Percentiles rank a stretch among this genome's conserved stretches.
phyloP scores from a whole-genome alignment of 2,888 invertebrate genomes.

The Neoascia interrupta region DNA sequence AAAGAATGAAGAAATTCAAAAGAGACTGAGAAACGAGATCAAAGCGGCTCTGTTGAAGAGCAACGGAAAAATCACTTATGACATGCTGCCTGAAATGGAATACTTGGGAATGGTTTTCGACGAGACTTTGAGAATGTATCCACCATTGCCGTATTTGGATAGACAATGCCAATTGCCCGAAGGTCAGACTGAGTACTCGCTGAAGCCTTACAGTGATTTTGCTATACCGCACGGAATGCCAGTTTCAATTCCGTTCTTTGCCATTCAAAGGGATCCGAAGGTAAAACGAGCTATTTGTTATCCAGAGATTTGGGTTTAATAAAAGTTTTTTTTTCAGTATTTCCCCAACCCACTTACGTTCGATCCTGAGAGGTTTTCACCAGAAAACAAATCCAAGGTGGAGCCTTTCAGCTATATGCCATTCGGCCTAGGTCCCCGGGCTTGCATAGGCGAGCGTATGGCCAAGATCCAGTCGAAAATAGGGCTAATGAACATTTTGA shows the following conservation, averaged over 20 bases:
- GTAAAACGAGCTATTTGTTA: conserved; percentile 64
- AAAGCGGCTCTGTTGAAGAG: conserved; percentile 74
- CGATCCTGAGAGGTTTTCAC: conserved; percentile 82
- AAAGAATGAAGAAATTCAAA: conserved; percentile 77
- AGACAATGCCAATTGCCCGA: conserved; percentile 75
- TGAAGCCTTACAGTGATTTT: conserved; percentile 75
- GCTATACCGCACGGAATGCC: conserved; percentile 75
- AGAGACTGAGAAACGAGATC: conserved; percentile 79
- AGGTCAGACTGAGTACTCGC: conserved; percentile 71
- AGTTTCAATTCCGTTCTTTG: conserved; percentile 76
- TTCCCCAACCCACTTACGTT: conserved; percentile 82
- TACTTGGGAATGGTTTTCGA: conserved; percentile 79
- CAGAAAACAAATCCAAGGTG: conserved; percentile 81
- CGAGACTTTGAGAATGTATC: conserved; percentile 77
- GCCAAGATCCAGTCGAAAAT: conserved; percentile 55
- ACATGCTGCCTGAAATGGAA: conserved; percentile 78
- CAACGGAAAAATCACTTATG: conserved; percentile 78
- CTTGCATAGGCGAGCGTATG: conserved; percentile 81
- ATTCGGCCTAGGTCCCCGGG: conserved; percentile 83
- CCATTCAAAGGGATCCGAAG: conserved; percentile 77
- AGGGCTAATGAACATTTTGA: conserved; percentile 69
- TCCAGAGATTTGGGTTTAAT: background rate
- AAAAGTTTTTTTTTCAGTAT: conserved; percentile 70
- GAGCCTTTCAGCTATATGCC: conserved; percentile 80
- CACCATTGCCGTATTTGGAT: conserved; percentile 77